Conservation (phyloP, 2,797 vertebrate species). For the Ctenopoma multispine region DNA sequence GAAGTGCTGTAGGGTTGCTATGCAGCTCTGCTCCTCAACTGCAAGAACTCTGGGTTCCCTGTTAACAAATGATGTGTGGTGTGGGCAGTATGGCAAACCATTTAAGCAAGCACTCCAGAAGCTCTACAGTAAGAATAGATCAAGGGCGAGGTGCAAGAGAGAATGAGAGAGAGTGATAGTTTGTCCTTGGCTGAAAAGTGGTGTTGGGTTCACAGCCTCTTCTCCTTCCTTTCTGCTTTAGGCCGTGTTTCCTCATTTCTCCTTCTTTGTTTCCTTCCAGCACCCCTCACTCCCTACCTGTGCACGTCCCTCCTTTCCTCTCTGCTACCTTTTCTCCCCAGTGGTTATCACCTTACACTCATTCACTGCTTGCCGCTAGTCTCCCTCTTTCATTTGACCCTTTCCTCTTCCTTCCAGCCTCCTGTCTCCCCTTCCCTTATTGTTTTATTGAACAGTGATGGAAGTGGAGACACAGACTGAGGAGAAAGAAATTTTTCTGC, state of each 20-base stretch:
- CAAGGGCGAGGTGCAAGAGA: conserved; percentile 59
- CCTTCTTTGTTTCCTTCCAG: conserved; percentile 10
- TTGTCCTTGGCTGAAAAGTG: conserved; percentile 63
- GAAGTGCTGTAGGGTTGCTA: conserved; percentile 78
- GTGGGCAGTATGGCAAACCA: conserved; percentile 62
- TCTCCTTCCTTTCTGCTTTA: conserved; percentile 36
- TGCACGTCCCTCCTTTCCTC: neutral
- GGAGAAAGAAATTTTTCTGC: neutral
- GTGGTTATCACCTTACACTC: neutral
- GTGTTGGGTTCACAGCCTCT: conserved; percentile 57
- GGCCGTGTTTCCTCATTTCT: conserved; percentile 16
- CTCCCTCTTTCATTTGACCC: neutral
- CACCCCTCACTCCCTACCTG: conserved; percentile 10
- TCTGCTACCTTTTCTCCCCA: neutral
- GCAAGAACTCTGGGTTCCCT: conserved; percentile 74
- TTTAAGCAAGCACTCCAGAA: conserved; percentile 69
- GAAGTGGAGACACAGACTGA: too few species aligned
- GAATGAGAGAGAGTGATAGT: conserved; percentile 58
- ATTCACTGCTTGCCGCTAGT: neutral
- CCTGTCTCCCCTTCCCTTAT: neutral
- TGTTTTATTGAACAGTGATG: neutral
- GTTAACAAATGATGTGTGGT: conserved; percentile 74
- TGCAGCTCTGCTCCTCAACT: conserved; percentile 68
- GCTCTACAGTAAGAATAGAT: conserved; percentile 73
- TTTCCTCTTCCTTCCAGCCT: neutral